Conservation (phyloP, 2,888 invertebrate species). For the Lasiommata megera region DNA sequence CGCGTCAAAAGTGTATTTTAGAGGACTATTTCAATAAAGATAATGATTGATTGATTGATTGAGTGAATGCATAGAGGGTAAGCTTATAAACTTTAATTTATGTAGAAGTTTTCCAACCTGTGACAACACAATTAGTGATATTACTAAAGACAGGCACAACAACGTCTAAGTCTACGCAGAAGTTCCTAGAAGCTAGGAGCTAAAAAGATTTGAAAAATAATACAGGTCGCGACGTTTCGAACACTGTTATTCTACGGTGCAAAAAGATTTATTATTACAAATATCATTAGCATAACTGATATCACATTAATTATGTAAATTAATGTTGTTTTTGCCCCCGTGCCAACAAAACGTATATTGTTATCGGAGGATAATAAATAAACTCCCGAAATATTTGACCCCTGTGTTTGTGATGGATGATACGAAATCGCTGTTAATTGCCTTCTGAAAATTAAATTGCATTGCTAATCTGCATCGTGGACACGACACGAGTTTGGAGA, state of each 20-base stretch:
- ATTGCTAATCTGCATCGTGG: constrained; percentile 6
- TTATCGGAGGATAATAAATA: constrained; percentile 32
- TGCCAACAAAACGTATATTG: constrained; percentile 6
- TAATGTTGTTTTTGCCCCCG: constrained; percentile 48
- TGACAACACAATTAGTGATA: too few species aligned
- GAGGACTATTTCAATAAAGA: too few species aligned
- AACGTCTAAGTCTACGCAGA: too few species aligned
- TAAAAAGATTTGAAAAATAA: too few species aligned
- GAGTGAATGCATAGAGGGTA: too few species aligned
- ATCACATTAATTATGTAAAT: constrained; percentile 68
- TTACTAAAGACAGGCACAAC: too few species aligned
- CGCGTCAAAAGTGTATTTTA: too few species aligned
- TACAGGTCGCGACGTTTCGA: background rate
- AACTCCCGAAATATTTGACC: constrained; percentile 26
- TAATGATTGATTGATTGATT: too few species aligned
- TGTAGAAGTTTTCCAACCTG: too few species aligned
- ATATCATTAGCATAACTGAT: constrained; percentile 3
- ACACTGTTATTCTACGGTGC: background rate
- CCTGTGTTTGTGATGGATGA: constrained; percentile 11
- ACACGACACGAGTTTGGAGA: background rate
- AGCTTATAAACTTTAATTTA: too few species aligned
- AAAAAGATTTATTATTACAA: background rate
- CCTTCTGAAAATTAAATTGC: constrained; percentile 13
- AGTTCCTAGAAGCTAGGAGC: too few species aligned
- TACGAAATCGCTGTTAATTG: constrained; percentile 11